Evolutionary conservation across 2,797 vertebrate species (phyloP).

Genomic region (Sebastes aleutianus): DNA sequence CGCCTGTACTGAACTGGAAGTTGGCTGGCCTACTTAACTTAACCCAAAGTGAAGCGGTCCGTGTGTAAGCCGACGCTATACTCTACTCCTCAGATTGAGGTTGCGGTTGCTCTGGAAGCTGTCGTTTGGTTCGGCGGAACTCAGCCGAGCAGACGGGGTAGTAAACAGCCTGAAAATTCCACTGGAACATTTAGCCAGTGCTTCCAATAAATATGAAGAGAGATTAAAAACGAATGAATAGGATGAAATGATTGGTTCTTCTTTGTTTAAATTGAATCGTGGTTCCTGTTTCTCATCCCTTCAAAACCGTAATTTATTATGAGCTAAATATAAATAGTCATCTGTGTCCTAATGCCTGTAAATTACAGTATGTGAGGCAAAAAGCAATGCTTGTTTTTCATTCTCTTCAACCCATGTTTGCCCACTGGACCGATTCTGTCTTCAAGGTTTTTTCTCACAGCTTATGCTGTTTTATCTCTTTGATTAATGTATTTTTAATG

Average conservation of each 20-base stretch:
- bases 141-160: conserved; percentile 3
- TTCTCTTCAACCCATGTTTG: not conserved
- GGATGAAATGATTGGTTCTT: not conserved
- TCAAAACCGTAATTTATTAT: not conserved
- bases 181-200: not conserved
- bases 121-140: not conserved
- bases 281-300: conserved; percentile 15
- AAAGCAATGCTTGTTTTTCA: not conserved
- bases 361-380: not conserved
- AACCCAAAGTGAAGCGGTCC: conserved; percentile 19
- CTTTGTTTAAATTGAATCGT: not conserved
- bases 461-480: conserved; percentile 26
- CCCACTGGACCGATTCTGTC: not conserved
- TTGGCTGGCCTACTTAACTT: conserved; percentile 64
- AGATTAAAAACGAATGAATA: conserved; percentile 2
- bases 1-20: conserved; percentile 34
- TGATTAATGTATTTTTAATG: conserved; percentile 51
- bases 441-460: conserved; percentile 8
- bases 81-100: conserved; percentile 14
- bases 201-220: conserved; percentile 17
- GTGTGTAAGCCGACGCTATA: conserved; percentile 18
- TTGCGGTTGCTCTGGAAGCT: conserved; percentile 10
- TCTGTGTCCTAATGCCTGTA: not conserved
- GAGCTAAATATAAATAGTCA: conserved; percentile 3
- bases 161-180: conserved; percentile 19